Base-by-base conservation (phyloP, 2,113 vertebrate species). In the Gasterosteus nipponicus region DNA sequence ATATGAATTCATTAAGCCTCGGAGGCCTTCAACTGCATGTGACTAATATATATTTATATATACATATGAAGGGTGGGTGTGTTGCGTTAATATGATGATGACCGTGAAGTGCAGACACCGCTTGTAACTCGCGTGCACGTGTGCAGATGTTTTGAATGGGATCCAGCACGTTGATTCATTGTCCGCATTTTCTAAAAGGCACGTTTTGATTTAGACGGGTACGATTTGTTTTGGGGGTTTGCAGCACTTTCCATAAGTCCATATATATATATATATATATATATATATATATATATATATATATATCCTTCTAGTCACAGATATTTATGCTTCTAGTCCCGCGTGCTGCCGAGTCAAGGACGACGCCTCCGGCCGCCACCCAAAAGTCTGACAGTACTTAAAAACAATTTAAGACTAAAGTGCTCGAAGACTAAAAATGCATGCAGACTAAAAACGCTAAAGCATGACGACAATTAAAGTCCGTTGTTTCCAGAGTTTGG, bases 141-240 rank as follows among this genome's bases (percentile, higher is more conserved):
- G 19, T 26, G n/a, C 51, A 54, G 51, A 54, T 26, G 51, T 54
- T 54, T 54, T 51, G 7, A 57, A 16, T 8, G 5, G 11, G 12
- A 56, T 31, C 3, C 29, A 16, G 26, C 26, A 81, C 57, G 73
- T 29, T 73, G 26, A 69, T 29, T 73, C 19, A 69, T 79, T 64
- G 69, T 57, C 26, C 1, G 2, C 7, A 11, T 57, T 29, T 49
- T 26, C 11, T 10, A 6, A 44, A 41, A 67, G 38, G 53, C 38
- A 19, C 5, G 22, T 70, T 53, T 26, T 47, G 41, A 10, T 1
- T 69, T 66, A 69, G 67, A 70, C 56, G 57, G 22, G 26, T 61
- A 64, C 1, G 6, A 68, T 68, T n/a, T 82, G 53, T 72, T 74
- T 53, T 7, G 3, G 62, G 1, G 65, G 51, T 78, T 80, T 75